phyloP scores from a whole-genome alignment of 2,888 invertebrate species.

The Chloromyia formosa region DNA sequence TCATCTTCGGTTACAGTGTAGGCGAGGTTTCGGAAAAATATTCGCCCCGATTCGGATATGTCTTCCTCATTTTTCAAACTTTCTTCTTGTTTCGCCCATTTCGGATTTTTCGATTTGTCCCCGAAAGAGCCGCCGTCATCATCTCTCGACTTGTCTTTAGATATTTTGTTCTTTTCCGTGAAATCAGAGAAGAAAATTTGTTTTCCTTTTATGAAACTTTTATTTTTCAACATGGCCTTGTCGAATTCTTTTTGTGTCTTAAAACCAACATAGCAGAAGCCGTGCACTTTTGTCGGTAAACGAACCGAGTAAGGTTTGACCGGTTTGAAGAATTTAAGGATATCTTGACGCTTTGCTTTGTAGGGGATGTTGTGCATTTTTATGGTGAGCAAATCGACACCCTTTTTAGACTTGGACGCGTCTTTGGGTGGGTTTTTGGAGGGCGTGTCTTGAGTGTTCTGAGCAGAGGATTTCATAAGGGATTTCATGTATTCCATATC shows the following conservation, averaged over 20 bases:
- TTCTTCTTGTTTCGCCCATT: conserved; percentile 73
- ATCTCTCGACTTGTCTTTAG: conserved; percentile 54
- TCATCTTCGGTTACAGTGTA: conserved; percentile 89
- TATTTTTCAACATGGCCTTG: conserved; percentile 83
- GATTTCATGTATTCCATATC: conserved; percentile 84
- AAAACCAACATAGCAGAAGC: conserved; percentile 92
- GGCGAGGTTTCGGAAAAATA: conserved; percentile 91
- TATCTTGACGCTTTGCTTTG: conserved; percentile 81
- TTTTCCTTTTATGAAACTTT: conserved; percentile 82
- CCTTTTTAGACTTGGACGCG: conserved; percentile 55
- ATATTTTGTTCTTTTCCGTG: conserved; percentile 63
- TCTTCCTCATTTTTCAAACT: conserved; percentile 76
- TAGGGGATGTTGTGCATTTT: conserved; percentile 82
- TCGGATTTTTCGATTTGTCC: conserved; percentile 58
- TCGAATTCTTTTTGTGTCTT: conserved; percentile 81
- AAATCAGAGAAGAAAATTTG: conserved; percentile 69
- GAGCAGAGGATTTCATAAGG: conserved; percentile 64
- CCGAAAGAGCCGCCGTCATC: conserved; percentile 49
- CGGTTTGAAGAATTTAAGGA: conserved; percentile 86
- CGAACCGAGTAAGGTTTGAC: conserved; percentile 81
- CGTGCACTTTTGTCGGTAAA: conserved; percentile 78
- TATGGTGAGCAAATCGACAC: conserved; percentile 69
- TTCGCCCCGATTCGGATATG: conserved; percentile 88
- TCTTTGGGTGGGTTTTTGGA: conserved; percentile 44
- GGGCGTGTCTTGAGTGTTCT: no score